phyloP scores from a whole-genome alignment of 64 coral and sea anemone genomes.

The Montipora efflorescens region DNA sequence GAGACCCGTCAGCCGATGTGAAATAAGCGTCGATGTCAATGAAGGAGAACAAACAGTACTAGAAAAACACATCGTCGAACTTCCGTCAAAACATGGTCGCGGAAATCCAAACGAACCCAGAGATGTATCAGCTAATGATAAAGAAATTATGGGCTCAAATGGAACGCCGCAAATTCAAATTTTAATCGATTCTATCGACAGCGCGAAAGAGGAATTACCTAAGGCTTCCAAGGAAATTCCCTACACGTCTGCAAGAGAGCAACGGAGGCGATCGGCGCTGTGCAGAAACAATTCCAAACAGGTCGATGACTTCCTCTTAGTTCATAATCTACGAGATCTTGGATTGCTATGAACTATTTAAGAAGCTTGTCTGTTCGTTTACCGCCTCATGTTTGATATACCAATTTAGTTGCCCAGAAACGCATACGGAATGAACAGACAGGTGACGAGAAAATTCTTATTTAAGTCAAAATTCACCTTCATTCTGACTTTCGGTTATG shows the following conservation, averaged over 20 bases:
- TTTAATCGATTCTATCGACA: slow-evolving; percentile 87
- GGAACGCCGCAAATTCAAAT: slow-evolving; percentile 82
- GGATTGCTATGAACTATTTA: slow-evolving; percentile 72
- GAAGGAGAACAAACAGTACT: neutral
- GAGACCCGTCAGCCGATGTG: slow-evolving; percentile 84
- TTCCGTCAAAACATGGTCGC: neutral
- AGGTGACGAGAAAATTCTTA: slow-evolving; percentile 5
- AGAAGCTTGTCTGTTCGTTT: neutral
- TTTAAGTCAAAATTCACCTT: neutral
- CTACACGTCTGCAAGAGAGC: slow-evolving; percentile 76
- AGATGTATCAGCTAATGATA: neutral
- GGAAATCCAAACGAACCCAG: slow-evolving; percentile 17
- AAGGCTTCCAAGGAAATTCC: slow-evolving; percentile 49
- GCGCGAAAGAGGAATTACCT: slow-evolving; percentile 65
- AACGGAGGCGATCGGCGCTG: slow-evolving; percentile 83
- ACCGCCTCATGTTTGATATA: neutral
- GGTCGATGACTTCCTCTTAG: slow-evolving; percentile 89
- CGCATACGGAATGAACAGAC: neutral
- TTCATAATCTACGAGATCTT: slow-evolving; percentile 87
- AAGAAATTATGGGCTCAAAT: neutral
- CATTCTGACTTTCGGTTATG: no score
- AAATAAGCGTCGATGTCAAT: slow-evolving; percentile 79
- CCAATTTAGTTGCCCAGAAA: slow-evolving; percentile 19
- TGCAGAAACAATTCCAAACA: slow-evolving; percentile 91
- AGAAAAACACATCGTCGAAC: neutral